These are phyloP conservation scores for Drosophila borealis DNA, from an alignment of 2,888 invertebrate species.

Conservation along the genomic window DNA sequence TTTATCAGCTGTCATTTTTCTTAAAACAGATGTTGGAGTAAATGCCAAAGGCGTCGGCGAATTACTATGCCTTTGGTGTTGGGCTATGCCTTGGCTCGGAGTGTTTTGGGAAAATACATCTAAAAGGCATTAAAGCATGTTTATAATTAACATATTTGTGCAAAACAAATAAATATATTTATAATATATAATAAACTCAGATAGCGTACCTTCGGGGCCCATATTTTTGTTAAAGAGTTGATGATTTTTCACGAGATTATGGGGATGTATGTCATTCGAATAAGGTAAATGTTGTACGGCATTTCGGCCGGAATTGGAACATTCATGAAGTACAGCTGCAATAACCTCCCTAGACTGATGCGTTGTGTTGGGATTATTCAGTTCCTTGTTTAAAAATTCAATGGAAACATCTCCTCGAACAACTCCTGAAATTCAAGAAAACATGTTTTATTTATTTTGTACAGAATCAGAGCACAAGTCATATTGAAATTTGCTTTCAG, in stretches of 20 bases:
- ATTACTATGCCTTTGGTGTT: conserved; percentile 72
- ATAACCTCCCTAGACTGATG: conserved; percentile 73
- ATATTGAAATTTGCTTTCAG: too few relatives aligned
- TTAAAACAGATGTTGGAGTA: conserved; percentile 96
- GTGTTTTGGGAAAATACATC: conserved; percentile 42
- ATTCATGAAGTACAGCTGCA: conserved; percentile 71
- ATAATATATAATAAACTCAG: too few relatives aligned
- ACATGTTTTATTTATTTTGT: neutral
- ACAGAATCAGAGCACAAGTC: too few relatives aligned
- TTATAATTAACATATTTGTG: too few relatives aligned
- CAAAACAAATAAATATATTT: too few relatives aligned
- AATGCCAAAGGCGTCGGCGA: conserved; percentile 92
- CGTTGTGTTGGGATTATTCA: conserved; percentile 86
- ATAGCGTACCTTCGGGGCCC: conserved; percentile 45
- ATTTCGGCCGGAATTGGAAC: conserved; percentile 38
- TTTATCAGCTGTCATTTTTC: conserved; percentile 97
- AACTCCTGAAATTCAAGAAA: conserved; percentile 85
- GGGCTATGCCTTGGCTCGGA: conserved; percentile 33
- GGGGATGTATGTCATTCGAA: conserved; percentile 28
- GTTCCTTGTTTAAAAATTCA: conserved; percentile 91
- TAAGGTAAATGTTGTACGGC: conserved; percentile 24
- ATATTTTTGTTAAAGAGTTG: conserved; percentile 34
- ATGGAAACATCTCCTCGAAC: conserved; percentile 91
- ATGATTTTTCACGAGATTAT: conserved; percentile 30
- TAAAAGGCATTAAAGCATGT: conserved; percentile 16